These are phyloP conservation scores for Meda fulgida DNA, from an alignment of 2,797 vertebrate genomes.

Conservation along the genomic window DNA sequence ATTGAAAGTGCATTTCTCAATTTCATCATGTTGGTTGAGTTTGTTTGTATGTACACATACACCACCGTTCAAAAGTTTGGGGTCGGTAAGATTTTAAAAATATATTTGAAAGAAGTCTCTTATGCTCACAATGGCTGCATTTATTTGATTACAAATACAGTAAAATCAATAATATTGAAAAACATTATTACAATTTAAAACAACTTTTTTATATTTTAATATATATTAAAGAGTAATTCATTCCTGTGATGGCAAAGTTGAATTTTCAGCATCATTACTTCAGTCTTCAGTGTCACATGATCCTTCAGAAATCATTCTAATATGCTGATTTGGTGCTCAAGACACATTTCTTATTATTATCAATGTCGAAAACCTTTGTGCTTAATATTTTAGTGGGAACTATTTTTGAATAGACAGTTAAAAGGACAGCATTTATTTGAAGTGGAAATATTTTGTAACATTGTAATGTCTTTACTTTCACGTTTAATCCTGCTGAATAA, in stretches of 20 bases:
- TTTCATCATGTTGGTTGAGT: not conserved
- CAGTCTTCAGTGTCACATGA: not conserved
- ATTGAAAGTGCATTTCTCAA: conserved; percentile 5
- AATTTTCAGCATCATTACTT: not conserved
- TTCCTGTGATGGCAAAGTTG: not conserved
- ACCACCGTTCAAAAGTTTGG: not conserved
- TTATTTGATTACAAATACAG: not conserved
- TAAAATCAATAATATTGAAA: not conserved
- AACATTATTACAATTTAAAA: not conserved
- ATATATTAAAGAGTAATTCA: not conserved
- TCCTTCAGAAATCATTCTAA: not conserved
- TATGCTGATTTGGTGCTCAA: too few relatives aligned
- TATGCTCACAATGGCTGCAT: not conserved
- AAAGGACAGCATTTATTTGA: not conserved
- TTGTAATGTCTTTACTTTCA: not conserved
- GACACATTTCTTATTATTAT: too few relatives aligned
- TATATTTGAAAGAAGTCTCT: not conserved
- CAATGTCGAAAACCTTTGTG: too few relatives aligned
- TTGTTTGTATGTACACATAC: not conserved
- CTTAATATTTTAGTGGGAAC: not conserved
- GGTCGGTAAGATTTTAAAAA: not conserved
- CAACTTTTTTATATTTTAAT: not conserved
- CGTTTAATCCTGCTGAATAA: not conserved
- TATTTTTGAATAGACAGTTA: not conserved
- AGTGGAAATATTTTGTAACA: not conserved